Evolutionary conservation across 2,113 vertebrate species (phyloP), one percentile per base, ranked within the genome.

Genomic region (Phrynosoma blainvillii): DNA sequence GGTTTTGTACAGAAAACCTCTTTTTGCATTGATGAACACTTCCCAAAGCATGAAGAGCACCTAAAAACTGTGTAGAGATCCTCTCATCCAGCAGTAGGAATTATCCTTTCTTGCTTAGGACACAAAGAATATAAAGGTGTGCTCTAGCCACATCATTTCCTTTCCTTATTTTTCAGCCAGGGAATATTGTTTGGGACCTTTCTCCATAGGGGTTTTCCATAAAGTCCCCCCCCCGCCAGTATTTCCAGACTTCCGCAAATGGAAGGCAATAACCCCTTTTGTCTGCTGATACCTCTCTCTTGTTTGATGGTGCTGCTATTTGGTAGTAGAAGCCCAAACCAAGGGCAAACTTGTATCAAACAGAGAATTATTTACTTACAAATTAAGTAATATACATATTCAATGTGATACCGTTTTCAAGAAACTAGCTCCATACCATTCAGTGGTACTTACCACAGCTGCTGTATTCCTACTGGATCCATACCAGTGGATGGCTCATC

Each of bases 381-480:
- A 84, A 20, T 21, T 30, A 84, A 71, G 47, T 47, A 47, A 70
- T 36, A 71, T 2, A 71, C 1, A 66, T 52, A 71, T 20, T 13
- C 59, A 52, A 71, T 11, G 27, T 2, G 14, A 70, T 52, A n/a
- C 56, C 56, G 4, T 3, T 52, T 52, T 32, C 42, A 30, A 36
- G 32, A 2, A 12, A 42, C 21, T 18, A n/a, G 23, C 56, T 40
- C 13, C n/a, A 0, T 0, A 18, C 30, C 27, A 82, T 3, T 54
- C 0, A 8, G 1, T 18, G 42, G 40, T 93, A 93, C 98, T 98
- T 92, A 99, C 99, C 98, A 99, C 97, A 99, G 98, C 93, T 98
- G 97, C 93, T 99, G 99, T 92, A 99, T 99, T 79, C 98, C 98
- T 93, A 98, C 98, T 1, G 98, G 98, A 54, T 99, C 99, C 98